phyloP scores from a whole-genome alignment of 2,888 invertebrate species.

The Tinea semifulvella region DNA sequence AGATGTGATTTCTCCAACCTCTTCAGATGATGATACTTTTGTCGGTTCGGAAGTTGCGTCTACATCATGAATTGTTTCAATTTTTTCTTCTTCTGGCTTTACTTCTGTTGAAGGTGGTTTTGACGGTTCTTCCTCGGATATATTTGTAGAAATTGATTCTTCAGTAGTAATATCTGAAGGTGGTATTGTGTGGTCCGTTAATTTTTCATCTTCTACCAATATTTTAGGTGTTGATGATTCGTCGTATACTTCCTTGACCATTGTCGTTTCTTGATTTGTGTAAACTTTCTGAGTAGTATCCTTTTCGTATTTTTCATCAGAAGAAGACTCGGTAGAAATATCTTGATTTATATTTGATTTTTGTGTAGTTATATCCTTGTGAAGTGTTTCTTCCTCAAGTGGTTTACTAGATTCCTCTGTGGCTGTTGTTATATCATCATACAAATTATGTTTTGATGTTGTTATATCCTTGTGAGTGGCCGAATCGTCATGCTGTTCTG shows the following conservation, averaged over 20 bases:
- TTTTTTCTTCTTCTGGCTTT: not conserved
- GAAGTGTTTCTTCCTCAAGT: not conserved
- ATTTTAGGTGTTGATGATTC: not conserved
- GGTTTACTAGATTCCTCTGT: not conserved
- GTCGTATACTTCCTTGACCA: no score
- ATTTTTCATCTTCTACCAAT: not conserved
- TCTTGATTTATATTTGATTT: not conserved
- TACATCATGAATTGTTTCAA: not conserved
- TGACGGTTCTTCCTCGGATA: not conserved
- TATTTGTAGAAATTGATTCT: not conserved
- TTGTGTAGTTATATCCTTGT: not conserved
- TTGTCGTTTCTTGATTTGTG: no score
- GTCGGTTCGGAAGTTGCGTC: not conserved
- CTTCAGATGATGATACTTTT: not conserved
- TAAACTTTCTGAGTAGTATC: no score
- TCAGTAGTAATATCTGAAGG: constrained; percentile 19
- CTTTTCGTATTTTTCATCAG: not conserved
- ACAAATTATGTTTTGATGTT: no score
- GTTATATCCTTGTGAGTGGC: not conserved
- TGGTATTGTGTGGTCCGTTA: constrained; percentile 23
- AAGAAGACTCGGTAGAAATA: not conserved
- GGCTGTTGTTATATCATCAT: not conserved
- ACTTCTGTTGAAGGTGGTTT: not conserved
- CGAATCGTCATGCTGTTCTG: not conserved
- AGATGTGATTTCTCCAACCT: not conserved